phyloP scores from a whole-genome alignment of 2,797 vertebrate genomes.

The Gobionotothen gibberifrons region DNA sequence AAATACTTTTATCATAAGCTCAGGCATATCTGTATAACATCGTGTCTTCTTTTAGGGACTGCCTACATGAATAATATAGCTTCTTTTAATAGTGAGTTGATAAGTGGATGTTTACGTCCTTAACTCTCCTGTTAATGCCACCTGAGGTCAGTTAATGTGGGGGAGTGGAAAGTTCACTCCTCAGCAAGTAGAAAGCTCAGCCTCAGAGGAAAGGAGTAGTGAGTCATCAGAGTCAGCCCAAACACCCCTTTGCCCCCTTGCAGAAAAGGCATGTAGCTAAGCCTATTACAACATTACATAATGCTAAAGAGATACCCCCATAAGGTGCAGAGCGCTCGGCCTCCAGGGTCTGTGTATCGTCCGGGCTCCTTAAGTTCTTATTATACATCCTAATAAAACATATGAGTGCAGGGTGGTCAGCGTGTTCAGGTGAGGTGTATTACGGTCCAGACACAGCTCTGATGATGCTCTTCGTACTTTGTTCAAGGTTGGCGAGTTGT shows the following conservation, averaged over 20 bases:
- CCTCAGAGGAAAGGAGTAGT: constrained; percentile 65
- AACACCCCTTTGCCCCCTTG: constrained; percentile 40
- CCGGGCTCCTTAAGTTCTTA: constrained; percentile 50
- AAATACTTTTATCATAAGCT: not conserved
- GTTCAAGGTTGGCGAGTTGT: constrained; percentile 23
- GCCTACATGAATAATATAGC: no score
- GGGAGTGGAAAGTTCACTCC: constrained; percentile 64
- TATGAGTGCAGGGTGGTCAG: constrained; percentile 32
- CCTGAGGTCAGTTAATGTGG: constrained; percentile 35
- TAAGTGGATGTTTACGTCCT: constrained; percentile 10
- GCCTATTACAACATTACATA: constrained; percentile 73
- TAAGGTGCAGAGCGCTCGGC: constrained; percentile 55
- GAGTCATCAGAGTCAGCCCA: constrained; percentile 67
- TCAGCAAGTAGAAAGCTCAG: constrained; percentile 61
- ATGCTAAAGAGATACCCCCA: constrained; percentile 70
- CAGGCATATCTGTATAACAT: no score
- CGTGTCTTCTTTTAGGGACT: no score
- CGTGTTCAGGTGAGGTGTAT: constrained; percentile 30
- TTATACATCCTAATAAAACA: constrained; percentile 56
- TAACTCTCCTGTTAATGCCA: constrained; percentile 1
- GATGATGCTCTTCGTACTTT: constrained; percentile 15
- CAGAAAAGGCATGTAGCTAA: constrained; percentile 58
- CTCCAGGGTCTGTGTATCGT: constrained; percentile 47
- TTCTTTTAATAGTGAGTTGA: not conserved
- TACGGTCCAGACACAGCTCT: constrained; percentile 21